These are phyloP conservation scores for Araneus ventricosus DNA, from an alignment of 1,140 invertebrate genomes.

Conservation along the genomic window DNA sequence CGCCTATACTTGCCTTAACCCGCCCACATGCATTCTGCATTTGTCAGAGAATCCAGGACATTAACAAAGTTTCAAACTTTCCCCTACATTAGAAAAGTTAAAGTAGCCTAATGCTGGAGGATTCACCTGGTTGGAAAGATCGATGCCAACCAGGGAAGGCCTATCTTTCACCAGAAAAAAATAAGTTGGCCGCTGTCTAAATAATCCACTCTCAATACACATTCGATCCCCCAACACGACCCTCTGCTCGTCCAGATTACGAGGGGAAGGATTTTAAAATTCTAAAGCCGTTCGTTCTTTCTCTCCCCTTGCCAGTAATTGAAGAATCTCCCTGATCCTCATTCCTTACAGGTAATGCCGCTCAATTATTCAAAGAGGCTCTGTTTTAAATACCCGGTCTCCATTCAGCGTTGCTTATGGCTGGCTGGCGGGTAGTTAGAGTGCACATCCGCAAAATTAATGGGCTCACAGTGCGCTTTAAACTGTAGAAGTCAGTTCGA, in stretches of 20 bases:
- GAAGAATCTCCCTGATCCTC: not conserved
- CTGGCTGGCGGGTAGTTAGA: not conserved
- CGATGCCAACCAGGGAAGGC: not conserved
- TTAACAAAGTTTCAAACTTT: no score
- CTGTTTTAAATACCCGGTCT: slow-evolving; percentile 5
- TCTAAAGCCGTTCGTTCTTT: not conserved
- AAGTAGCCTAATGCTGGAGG: not conserved
- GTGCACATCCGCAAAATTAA: not conserved
- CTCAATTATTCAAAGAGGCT: slow-evolving; percentile 33
- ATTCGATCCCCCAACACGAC: not conserved
- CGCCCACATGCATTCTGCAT: no score
- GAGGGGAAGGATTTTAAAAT: not conserved
- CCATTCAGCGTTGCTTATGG: not conserved
- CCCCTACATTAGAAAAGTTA: not conserved
- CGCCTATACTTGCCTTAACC: no score
- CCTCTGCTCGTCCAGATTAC: not conserved
- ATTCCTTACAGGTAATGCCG: not conserved
- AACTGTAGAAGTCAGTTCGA: not conserved
- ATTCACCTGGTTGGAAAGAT: not conserved
- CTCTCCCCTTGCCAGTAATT: not conserved
- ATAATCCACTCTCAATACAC: slow-evolving; percentile 27
- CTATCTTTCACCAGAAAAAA: slow-evolving; percentile 14
- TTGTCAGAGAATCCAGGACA: no score
- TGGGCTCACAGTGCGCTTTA: not conserved
- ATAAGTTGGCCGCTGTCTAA: slow-evolving; percentile 14